phyloP scores from a whole-genome alignment of 2,888 invertebrate species.

The Meliscaeva auricollis region DNA sequence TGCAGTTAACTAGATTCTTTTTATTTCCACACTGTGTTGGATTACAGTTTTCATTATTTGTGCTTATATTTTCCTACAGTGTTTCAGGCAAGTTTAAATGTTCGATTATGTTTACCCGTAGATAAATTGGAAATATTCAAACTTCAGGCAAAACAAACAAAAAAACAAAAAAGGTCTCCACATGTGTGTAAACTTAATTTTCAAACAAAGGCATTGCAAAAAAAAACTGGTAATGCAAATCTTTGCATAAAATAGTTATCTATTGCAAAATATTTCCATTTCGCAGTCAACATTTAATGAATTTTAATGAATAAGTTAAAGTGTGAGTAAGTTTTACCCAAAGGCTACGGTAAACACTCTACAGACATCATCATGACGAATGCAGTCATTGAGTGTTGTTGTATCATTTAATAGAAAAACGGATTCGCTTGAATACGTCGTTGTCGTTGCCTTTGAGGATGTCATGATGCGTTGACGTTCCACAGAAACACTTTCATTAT shows the following conservation, averaged over 20 bases:
- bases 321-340: not conserved
- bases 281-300: conserved; percentile 49
- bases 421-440: conserved; percentile 34
- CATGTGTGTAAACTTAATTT: conserved; percentile 4
- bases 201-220: conserved; percentile 28
- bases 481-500: conserved; percentile 73
- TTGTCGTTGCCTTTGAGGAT: conserved; percentile 18
- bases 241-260: conserved; percentile 61
- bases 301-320: conserved; percentile 22
- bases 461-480: conserved; percentile 51
- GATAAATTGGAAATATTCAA: conserved; percentile 6
- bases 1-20: not conserved
- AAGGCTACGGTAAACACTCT: too few relatives aligned
- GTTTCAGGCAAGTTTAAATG: not conserved
- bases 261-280: conserved; percentile 60
- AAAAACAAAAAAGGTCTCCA: not conserved
- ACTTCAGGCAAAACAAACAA: not conserved
- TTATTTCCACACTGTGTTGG: not conserved
- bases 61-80: not conserved
- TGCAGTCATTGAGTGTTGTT: not conserved
- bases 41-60: not conserved
- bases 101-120: not conserved
- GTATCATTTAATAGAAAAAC: conserved; percentile 31
- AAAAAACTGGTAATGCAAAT: conserved; percentile 49
- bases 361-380: not conserved